Base-by-base conservation (phyloP, 2,113 vertebrate species). In the Tapirus terrestris region DNA sequence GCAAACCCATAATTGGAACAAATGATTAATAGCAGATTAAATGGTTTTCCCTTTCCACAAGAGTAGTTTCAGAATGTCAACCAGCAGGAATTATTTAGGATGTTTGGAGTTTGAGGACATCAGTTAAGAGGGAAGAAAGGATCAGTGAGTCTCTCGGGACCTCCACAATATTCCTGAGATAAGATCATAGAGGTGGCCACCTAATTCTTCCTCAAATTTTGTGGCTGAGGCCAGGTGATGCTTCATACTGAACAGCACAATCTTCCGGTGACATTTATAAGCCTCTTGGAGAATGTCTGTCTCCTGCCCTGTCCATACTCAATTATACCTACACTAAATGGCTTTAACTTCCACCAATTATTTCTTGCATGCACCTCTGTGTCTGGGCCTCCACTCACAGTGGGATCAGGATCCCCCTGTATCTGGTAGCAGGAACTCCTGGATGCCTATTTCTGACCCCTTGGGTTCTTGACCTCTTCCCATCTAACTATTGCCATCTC, bases 351-450 rank as follows among this genome's bases (percentile, higher is more conserved):
- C 61, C n/a, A 77, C 21, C 17, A 12, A 3, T 53, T 63, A 18
- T 18, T 75, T 75, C 63, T 29, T 33, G 60, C 31, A 27, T 6
- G 36, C 0, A 0, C 8, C 81, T 65, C 36, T 27, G 39, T 83
- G 43, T 60, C 53, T 1, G 6, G 48, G 45, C 60, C 48, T 20
- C n/a, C 4, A 1, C 45, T 12, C 72, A 39, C 11, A 3, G 25
- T 0, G 1, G 6, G 20, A 12, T 27, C 20, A 12, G 81, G 36
- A 13, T 60, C 4, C 1, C 31, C 6, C 65, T 0, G 2, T 16
- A 2, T 58, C 43, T 56, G 48, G n/a, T 25, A 17, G 20, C 25
- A 73, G n/a, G 39, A 8, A 8, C 39, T 43, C 1, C 56, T 12
- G 68, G 23, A 43, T 5, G 48, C 6, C 65, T 81, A 0, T 20